phyloP scores from a whole-genome alignment of 2,113 vertebrate species.

The Clarias magur region DNA sequence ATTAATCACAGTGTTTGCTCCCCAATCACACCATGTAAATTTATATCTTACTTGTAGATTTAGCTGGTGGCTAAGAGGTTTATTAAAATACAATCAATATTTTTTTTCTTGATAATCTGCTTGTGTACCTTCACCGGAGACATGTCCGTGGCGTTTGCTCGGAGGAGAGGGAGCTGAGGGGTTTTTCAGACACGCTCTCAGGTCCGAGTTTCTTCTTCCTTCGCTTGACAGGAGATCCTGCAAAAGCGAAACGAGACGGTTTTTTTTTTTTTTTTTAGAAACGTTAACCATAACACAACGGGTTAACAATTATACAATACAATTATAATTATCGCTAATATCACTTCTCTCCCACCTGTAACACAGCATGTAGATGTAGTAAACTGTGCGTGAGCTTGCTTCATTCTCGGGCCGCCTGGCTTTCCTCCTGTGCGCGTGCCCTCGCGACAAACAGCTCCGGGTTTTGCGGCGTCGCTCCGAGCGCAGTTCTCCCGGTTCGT shows the following conservation, averaged over 20 bases:
- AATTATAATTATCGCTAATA: no score
- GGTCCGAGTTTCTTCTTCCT: conserved; percentile 68
- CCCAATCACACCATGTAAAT: no score
- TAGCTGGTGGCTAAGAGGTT: no score
- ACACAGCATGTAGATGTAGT: conserved; percentile 64
- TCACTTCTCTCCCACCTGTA: conserved; percentile 70
- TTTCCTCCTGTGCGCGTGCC: conserved; percentile 66
- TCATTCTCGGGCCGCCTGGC: conserved; percentile 49
- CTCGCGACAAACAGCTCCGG: background rate
- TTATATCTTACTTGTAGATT: no score
- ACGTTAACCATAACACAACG: no score
- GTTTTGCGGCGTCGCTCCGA: background rate
- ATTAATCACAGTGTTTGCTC: no score
- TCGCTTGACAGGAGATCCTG: conserved; percentile 87
- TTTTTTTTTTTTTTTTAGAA: no score
- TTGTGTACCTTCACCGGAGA: conserved; percentile 80
- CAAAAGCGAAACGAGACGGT: background rate
- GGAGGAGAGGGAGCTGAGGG: conserved; percentile 57
- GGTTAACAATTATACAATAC: no score
- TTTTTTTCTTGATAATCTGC: no score
- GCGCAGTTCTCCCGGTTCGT: conserved; percentile 47
- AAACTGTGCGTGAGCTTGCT: conserved; percentile 59
- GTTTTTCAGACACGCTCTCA: conserved; percentile 56
- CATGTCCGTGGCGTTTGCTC: conserved; percentile 86
- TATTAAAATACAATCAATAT: no score